Conservation (phyloP, 2,888 invertebrate species). For the Argyresthia goedartella region DNA sequence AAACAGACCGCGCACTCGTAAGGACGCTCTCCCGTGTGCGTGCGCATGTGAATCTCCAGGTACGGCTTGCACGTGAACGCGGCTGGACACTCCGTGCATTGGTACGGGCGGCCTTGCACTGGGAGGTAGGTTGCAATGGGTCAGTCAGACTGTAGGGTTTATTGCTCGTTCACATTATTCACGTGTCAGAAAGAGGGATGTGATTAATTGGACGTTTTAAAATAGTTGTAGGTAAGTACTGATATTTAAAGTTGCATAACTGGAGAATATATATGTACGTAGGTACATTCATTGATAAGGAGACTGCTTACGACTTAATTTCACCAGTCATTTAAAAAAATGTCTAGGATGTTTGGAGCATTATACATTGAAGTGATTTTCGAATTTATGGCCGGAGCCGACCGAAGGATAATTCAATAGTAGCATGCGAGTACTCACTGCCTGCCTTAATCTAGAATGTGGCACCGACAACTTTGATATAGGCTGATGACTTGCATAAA, state of each 20-base stretch:
- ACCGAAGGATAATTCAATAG: too few relatives aligned
- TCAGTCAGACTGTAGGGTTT: background rate
- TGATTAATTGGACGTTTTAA: background rate
- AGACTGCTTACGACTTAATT: too few relatives aligned
- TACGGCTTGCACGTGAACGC: constrained; percentile 74
- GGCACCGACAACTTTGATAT: constrained; percentile 58
- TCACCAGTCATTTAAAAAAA: too few relatives aligned
- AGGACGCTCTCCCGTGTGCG: constrained; percentile 68
- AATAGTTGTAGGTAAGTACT: too few relatives aligned
- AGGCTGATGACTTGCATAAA: constrained; percentile 1
- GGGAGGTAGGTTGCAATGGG: constrained; percentile 6
- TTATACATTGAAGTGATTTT: too few relatives aligned
- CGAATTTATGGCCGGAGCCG: too few relatives aligned
- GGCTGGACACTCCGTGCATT: constrained; percentile 70
- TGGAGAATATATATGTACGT: too few relatives aligned
- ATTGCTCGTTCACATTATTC: background rate
- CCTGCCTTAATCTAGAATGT: constrained; percentile 27
- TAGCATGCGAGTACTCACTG: background rate
- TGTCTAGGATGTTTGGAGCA: too few relatives aligned
- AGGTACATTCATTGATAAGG: too few relatives aligned
- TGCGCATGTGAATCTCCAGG: constrained; percentile 75
- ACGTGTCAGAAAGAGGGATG: background rate
- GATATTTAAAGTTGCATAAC: too few relatives aligned
- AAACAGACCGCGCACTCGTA: constrained; percentile 71
- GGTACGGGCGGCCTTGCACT: constrained; percentile 70